phyloP scores from a whole-genome alignment of 2,113 vertebrate species.

The Mixornis gularis region DNA sequence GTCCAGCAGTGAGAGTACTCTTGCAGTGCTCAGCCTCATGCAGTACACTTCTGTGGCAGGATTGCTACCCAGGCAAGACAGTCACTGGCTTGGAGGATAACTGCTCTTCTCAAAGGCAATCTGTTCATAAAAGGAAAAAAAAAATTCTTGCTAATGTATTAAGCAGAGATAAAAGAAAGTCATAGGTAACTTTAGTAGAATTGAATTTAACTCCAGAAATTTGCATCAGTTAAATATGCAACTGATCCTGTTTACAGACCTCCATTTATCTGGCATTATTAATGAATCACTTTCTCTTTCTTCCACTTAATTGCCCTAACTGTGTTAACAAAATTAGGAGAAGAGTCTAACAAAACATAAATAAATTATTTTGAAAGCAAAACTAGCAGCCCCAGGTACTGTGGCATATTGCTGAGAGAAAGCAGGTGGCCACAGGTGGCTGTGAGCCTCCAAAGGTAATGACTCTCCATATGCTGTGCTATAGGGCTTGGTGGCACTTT shows the following conservation, averaged over 20 bases:
- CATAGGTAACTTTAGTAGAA: neutral
- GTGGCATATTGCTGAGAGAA: neutral
- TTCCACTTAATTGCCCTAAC: neutral
- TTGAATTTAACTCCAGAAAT: neutral
- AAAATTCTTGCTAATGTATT: neutral
- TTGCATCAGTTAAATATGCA: neutral
- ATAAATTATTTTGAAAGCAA: neutral
- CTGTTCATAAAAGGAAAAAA: neutral
- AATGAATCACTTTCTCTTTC: slow-evolving; percentile 2
- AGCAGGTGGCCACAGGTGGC: slow-evolving; percentile 7
- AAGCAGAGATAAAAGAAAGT: neutral
- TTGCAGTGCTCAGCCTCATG: neutral
- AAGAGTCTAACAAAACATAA: neutral
- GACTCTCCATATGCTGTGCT: neutral
- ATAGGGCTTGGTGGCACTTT: neutral
- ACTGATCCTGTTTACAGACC: neutral
- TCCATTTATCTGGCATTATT: neutral
- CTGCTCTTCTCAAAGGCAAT: neutral
- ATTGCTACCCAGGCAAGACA: neutral
- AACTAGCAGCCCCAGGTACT: neutral
- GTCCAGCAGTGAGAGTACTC: neutral
- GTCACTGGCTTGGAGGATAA: neutral
- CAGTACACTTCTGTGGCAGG: neutral
- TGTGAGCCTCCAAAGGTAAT: neutral
- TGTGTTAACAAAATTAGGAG: neutral